phyloP scores from a whole-genome alignment of 2,113 vertebrate genomes.

The Chaetura pelagica region DNA sequence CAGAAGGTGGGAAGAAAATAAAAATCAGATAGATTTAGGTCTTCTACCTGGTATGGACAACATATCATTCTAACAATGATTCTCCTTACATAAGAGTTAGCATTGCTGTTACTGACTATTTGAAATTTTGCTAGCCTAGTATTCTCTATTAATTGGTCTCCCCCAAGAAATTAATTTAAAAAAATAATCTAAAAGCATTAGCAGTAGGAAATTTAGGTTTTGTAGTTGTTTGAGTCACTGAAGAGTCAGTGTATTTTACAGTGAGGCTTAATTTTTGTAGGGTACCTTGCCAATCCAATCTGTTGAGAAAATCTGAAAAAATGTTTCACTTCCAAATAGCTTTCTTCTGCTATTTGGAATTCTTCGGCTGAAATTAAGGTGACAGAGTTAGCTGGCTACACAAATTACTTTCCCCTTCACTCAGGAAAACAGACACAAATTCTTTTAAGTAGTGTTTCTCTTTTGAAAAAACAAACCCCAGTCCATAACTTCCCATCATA shows the following conservation, averaged over 20 bases:
- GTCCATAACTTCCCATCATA: background rate
- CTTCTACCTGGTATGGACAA: background rate
- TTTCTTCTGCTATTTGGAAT: background rate
- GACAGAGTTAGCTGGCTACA: background rate
- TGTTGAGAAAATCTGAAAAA: background rate
- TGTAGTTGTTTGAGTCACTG: background rate
- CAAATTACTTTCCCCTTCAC: background rate
- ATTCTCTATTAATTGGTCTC: background rate
- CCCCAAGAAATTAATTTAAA: background rate
- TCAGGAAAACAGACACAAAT: background rate
- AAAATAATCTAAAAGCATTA: background rate
- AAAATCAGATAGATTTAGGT: background rate
- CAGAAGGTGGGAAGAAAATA: background rate
- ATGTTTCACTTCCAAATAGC: background rate
- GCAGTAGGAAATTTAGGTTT: background rate
- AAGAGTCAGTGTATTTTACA: background rate
- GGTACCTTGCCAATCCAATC: background rate
- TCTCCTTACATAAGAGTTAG: background rate
- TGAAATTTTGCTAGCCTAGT: background rate
- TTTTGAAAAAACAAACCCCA: background rate
- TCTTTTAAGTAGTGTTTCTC: background rate
- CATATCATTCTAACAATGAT: fast-evolving
- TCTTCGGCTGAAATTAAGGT: background rate
- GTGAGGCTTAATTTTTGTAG: background rate
- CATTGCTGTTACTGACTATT: background rate